These are phyloP conservation scores for Hanleya hanleyi DNA, from an alignment of 2,888 invertebrate genomes.

Conservation along the genomic window DNA sequence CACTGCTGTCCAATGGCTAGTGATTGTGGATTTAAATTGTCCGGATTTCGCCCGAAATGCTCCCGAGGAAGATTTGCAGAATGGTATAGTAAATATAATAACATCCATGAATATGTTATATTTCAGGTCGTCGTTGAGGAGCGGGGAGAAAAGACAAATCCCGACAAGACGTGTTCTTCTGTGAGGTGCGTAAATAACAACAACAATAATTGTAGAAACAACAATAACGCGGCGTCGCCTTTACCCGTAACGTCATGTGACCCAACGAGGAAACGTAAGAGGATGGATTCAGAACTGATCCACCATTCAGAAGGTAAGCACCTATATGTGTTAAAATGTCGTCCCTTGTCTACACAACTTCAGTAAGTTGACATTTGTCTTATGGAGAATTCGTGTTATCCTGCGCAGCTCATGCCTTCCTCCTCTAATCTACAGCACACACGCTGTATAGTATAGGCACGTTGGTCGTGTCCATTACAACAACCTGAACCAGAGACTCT, in stretches of 20 bases:
- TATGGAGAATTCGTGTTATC: too few relatives aligned
- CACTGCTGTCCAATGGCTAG: not conserved
- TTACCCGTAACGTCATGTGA: not conserved
- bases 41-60: too few relatives aligned
- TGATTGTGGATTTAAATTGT: not conserved
- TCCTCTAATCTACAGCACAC: too few relatives aligned
- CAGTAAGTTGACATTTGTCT: too few relatives aligned
- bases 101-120: not conserved
- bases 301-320: constrained; percentile 41
- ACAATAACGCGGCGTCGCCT: not conserved
- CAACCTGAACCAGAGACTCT: too few relatives aligned
- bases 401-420: too few relatives aligned
- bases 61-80: too few relatives aligned
- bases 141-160: not conserved
- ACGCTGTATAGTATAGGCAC: too few relatives aligned
- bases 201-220: not conserved
- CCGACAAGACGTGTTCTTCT: not conserved
- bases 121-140: not conserved
- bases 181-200: not conserved
- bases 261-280: constrained; percentile 26
- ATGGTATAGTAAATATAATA: not conserved
- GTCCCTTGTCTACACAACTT: too few relatives aligned
- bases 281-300: constrained; percentile 34
- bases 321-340: too few relatives aligned
- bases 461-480: too few relatives aligned